Evolutionary conservation across 37 sponge, comb jelly and placozoan species (phyloP), one percentile per base, ranked within the genome.

Genomic region (Petrosia ficiformis): DNA sequence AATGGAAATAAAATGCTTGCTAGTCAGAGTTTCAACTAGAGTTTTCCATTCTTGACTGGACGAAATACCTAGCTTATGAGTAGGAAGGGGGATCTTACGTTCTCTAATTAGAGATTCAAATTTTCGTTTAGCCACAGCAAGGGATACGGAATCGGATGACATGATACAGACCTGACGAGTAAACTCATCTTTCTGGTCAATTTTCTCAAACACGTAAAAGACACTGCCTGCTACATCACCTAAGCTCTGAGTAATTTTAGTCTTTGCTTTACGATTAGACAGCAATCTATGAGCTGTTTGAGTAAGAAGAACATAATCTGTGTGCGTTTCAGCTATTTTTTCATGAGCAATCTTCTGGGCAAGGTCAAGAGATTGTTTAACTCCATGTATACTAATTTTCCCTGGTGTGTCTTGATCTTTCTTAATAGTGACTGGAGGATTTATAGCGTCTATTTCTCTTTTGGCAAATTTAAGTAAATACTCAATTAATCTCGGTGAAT

Each of bases 391-490:
- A 48, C 14, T 48, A 48, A 48, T 14, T 19, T 14, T 19, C 14
- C 54, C 54, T 48, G 54, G 54, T 14, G 14, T 48, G 14, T 48
- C 54, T 14, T 14, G 8, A 19, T 48, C 54, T 19, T 48, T 19
- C 14, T 48, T 14, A 19, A 48, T 48, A 19, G 8, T 48, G 8
- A 48, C 54, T 48, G 54, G 54, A 48, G 54, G 54, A 48, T 14
- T 8, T 1, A 34, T 33, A 14, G 39, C 26, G 8, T 78, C 28
- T 1, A 78, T 29, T 4, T 69, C 60, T 10, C 54, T 42, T 32
- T 52, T 56, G 58, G 39, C 67, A 42, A 78, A 78, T n/a, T 78
- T 69, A 0, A 34, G 25, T n/a, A 78, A 19, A 32, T 37, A 78
- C 28, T 35, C 54, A 8, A 78, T 69, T 11, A 37, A 57, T n/a